Conservation (phyloP, 2,797 vertebrate species). For the Allobates femoralis region DNA sequence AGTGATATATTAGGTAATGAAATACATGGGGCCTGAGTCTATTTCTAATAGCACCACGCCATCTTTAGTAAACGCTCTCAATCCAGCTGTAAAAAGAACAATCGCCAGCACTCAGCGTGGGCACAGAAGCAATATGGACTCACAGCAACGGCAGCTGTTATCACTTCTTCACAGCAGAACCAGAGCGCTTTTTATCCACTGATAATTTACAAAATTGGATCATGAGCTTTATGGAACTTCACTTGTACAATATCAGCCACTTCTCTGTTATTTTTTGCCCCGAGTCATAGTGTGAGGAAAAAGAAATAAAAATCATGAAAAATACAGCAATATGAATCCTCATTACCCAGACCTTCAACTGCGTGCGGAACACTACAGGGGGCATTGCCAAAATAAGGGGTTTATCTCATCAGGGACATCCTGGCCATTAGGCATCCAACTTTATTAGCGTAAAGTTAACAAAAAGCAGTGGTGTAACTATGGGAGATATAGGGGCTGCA, state of each 20-base stretch:
- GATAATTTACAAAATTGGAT: conserved; percentile 49
- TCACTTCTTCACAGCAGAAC: conserved; percentile 25
- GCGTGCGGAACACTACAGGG: too few relatives aligned
- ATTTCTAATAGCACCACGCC: conserved; percentile 2
- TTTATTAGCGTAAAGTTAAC: too few relatives aligned
- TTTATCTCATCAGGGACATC: too few relatives aligned
- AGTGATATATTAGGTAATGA: background rate
- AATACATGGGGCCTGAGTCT: background rate
- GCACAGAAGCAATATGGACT: conserved; percentile 24
- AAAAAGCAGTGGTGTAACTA: too few relatives aligned
- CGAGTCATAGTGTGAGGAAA: background rate
- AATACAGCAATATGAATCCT: background rate
- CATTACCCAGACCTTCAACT: too few relatives aligned
- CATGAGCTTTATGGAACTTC: conserved; percentile 9
- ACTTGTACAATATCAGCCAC: conserved; percentile 11
- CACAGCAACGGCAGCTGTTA: conserved; percentile 41
- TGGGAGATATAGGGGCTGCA: too few relatives aligned
- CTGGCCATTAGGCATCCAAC: too few relatives aligned
- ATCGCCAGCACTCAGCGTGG: conserved; percentile 24
- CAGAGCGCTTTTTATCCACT: conserved; percentile 32
- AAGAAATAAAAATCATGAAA: background rate
- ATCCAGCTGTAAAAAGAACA: conserved; percentile 27
- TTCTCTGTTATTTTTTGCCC: background rate
- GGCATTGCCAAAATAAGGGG: too few relatives aligned
- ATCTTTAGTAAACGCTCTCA: conserved; percentile 16